Evolutionary conservation across 1,140 invertebrate species (phyloP).

Genomic region (Brachionus sp.): DNA sequence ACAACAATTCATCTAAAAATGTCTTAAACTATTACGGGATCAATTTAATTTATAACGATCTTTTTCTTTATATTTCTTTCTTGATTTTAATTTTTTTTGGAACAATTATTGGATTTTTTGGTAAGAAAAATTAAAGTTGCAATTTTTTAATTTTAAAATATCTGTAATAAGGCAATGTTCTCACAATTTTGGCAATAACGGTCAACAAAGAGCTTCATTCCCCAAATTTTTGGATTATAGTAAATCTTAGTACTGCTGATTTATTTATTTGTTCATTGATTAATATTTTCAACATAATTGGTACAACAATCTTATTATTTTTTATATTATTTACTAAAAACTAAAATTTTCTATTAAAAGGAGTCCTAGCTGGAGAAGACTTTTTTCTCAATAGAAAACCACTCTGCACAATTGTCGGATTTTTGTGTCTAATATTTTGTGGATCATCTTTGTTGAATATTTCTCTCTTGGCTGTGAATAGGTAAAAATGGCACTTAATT

Average conservation of each 20-base stretch:
- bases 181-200: constrained; percentile 19
- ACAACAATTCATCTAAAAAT: neutral
- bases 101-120: neutral
- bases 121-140: too few species aligned
- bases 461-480: neutral
- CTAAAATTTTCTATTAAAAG: neutral
- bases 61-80: neutral
- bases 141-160: neutral
- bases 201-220: neutral
- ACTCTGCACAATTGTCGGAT: neutral
- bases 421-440: neutral
- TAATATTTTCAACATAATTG: constrained; percentile 21
- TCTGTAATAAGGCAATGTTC: neutral
- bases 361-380: neutral
- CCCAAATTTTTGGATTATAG: neutral
- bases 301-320: neutral
- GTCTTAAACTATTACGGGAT: neutral
- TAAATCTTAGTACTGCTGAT: constrained; percentile 10
- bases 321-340: neutral
- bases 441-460: neutral
- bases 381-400: constrained; percentile 10
- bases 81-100: neutral
- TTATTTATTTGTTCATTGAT: constrained; percentile 13
- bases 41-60: neutral
- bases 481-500: neutral